phyloP scores from a whole-genome alignment of 1,140 invertebrate species.

The Neotoxoptera formosana region DNA sequence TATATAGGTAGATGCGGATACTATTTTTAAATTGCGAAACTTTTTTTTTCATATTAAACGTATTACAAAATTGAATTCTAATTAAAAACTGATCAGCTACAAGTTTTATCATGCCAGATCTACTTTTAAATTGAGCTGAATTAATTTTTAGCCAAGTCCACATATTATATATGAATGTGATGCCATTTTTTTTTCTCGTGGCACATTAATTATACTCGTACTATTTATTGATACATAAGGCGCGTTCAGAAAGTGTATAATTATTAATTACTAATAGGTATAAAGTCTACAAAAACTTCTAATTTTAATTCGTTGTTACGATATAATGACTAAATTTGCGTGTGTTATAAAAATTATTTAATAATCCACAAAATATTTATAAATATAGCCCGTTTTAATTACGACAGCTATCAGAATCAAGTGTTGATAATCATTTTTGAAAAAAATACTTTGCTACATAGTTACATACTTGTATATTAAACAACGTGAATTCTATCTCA shows the following conservation, averaged over 20 bases:
- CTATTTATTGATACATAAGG: background rate
- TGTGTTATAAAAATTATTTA: background rate
- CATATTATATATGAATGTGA: background rate
- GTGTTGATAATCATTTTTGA: background rate
- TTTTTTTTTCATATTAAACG: background rate
- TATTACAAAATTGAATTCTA: constrained; percentile 33
- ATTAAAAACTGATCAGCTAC: constrained; percentile 29
- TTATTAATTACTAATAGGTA: background rate
- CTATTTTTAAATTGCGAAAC: constrained; percentile 18
- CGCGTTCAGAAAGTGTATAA: constrained; percentile 32
- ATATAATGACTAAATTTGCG: background rate
- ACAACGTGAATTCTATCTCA: background rate
- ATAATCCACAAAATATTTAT: background rate
- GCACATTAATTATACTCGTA: background rate
- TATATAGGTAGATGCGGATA: background rate
- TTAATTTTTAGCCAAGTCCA: background rate
- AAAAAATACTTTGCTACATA: background rate
- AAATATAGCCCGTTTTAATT: background rate
- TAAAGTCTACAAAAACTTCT: background rate
- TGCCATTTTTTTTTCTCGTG: background rate
- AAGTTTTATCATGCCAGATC: constrained; percentile 23
- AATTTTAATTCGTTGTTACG: background rate
- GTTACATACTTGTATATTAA: background rate
- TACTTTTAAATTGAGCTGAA: constrained; percentile 21
- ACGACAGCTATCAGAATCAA: background rate